Base-by-base conservation (phyloP, 1,140 invertebrate genomes). In the Campoletis sonorensis region DNA sequence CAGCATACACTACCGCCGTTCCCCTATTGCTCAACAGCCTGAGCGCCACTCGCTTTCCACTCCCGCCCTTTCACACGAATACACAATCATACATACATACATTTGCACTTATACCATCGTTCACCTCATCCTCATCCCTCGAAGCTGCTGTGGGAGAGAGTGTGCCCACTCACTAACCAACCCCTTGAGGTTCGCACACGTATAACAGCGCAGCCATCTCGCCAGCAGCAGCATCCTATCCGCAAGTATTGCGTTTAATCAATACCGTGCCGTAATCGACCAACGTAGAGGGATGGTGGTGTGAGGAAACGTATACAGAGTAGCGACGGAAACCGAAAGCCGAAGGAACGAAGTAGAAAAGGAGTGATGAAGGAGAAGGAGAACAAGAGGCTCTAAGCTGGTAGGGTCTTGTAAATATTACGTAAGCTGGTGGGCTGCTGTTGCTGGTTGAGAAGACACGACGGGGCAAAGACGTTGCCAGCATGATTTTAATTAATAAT, bases 191-290 rank as follows among this genome's bases (percentile, higher is more conserved):
- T 30, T 27, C 75, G 27, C 51, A 77, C 54, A 77, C 75, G 51
- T 45, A 77, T 64, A 77, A 8, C 51, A 40, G 75, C 30, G 21
- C 54, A 64, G 51, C 54, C 75, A 77, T 54, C 75, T 77, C 75
- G 54, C 54, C 67, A 54, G 72, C 51, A 68, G 30, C 79, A 73
- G 40, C 58, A 76, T 33, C 49, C 79, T 80, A 51, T 70, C 78
- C 78, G 79, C 84, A 83, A 87, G 85, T 87, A 86, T 88, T 88
- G 88, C 86, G 86, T 90, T 91, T 91, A 91, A 91, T 91, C 90
- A 90, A 91, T 91, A 91, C 87, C 86, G 51, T 58, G 77, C 85
- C 87, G 87, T 88, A 88, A 87, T 87, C 83, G 80, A 45, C 80
- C 45, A 77, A 79, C 71, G 83, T 84, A 21, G 64, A 33, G 64